Percentiles rank a stretch among this genome's conserved stretches.
Conservation (phyloP, 1,140 invertebrate genomes). For the Drosophila punjabiensis region DNA sequence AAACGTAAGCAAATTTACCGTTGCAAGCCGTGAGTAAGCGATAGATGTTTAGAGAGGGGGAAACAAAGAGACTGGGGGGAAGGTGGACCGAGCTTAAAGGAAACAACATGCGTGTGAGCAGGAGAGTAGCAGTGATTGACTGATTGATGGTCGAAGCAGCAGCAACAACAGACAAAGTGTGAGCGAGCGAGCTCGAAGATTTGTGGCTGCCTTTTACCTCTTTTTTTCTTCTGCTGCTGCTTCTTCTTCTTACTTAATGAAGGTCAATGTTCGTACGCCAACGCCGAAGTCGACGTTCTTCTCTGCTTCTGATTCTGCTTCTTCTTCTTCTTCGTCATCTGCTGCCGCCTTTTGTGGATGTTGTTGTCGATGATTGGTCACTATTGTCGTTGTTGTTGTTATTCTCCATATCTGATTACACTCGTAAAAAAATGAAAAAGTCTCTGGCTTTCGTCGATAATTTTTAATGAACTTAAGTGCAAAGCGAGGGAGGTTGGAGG, state of each 20-base stretch:
- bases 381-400: conserved; percentile 24
- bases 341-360: conserved; percentile 40
- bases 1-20: conserved; percentile 60
- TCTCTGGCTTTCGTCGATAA: not conserved
- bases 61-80: not conserved
- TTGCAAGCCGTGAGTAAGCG: conserved; percentile 40
- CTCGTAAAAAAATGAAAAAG: conserved; percentile 21
- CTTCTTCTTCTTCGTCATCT: conserved; percentile 17
- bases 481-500: not conserved
- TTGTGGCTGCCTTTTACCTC: conserved; percentile 38
- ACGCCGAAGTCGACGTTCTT: conserved; percentile 38
- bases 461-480: conserved; percentile 8
- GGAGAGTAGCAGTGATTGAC: conserved; percentile 14
- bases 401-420: conserved; percentile 38
- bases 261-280: conserved; percentile 77
- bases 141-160: conserved; percentile 55
- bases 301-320: conserved; percentile 38
- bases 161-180: conserved; percentile 1
- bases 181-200: conserved; percentile 49
- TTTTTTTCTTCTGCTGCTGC: conserved; percentile 17
- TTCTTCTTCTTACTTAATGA: conserved; percentile 73
- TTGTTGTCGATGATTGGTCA: conserved; percentile 55
- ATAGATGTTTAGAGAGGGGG: conserved; percentile 23
- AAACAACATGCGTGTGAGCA: conserved; percentile 25
- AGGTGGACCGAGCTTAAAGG: conserved; percentile 20